Base-by-base conservation (phyloP, 2,888 invertebrate species). In the Sphaerophoria rueppellii region DNA sequence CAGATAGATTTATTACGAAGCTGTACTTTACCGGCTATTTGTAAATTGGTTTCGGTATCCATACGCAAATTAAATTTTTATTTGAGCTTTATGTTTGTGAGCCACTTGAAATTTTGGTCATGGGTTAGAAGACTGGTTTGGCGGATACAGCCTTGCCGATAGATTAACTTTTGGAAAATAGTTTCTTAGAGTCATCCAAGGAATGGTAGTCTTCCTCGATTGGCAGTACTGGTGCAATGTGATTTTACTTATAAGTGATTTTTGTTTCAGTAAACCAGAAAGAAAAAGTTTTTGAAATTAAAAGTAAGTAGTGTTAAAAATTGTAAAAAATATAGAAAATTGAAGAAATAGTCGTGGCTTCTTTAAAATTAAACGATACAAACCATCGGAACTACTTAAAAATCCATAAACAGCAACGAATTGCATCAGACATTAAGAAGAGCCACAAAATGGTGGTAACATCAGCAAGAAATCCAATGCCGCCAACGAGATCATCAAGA, bases 381-480 rank as follows among this genome's bases (percentile, higher is more conserved):
- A 71, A 83, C 60, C 58, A 80, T 72, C 75, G 80, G 58, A 61
- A 73, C 65, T 81, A 76, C 46, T 69, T 70, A 40, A 81, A 72
- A 57, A 79, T 65, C 48, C 61, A 74, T 70, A 74, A 65, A 3
- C 58, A 79, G 55, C 65, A 32, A 48, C 74, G 71, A 40, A 11
- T 70, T 14, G 52, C 61, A 60, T 48, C 55, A 14, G 74, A 79
- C 54, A 50, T 83, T 24, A 71, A 67, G 48, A 37, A 54, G 61
- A 79, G 73, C 12, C 57, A 52, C 50, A 88, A 80, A 78, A 91
- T 91, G 91, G 91, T 91, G 77, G 90, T 91, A 61, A 91, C 91
- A 65, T 89, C 90, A 40, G 90, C 91, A 58, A 89, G 91, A 40
- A 90, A 89, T 88, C 91, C 90, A 12, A 87, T 91, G 87, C 89